Evolutionary conservation across 2,888 invertebrate species (phyloP), one percentile per base, ranked within the genome.

Genomic region (Rhagium mordax): DNA sequence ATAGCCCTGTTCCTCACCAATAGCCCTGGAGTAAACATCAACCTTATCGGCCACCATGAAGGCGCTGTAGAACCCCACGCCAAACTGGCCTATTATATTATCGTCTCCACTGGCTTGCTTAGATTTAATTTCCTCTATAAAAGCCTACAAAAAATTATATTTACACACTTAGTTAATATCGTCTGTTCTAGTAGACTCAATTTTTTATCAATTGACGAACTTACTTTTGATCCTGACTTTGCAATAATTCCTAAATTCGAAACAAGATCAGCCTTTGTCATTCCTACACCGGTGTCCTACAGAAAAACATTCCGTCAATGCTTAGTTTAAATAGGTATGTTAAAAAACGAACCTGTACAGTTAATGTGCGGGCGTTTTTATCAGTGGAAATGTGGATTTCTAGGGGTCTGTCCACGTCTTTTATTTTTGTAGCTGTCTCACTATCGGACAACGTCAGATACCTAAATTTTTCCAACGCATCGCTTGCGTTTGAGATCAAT

Each of bases 31-130:
- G 85, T 89, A 98, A 0, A 98, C 98, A 84, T 98, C 97, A 24
- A 99, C 97, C 85, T 94, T 94, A 81, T 98, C 95, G 20, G 98
- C 97, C 2, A 98, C 98, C 96, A 99, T 98, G 86, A 99, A 99
- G 0, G 95, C 94, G 13, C 98, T 98, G 87, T 99, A 99, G 88
- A 99, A 99, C 0, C 98, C 99, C 16, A 99, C 99, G 79, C 98
- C 99, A 90, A 99, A 99, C 87, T 99, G 98, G 3, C 98, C 98
- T 85, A 98, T 98, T 66, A 98, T 97, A 76, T 94, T 93, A 78
- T 91, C 92, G 10, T 92, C 92, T 1, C 90, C 89, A 3, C 90
- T 88, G 51, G 91, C 90, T 71, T 85, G 82, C 81, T 93, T 91
- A 62, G 92, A 90, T 85, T 95, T 94, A 24, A 97, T 88, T 86